Base-by-base conservation (phyloP, 2,113 vertebrate species). In the Pachycephala philippinensis region DNA sequence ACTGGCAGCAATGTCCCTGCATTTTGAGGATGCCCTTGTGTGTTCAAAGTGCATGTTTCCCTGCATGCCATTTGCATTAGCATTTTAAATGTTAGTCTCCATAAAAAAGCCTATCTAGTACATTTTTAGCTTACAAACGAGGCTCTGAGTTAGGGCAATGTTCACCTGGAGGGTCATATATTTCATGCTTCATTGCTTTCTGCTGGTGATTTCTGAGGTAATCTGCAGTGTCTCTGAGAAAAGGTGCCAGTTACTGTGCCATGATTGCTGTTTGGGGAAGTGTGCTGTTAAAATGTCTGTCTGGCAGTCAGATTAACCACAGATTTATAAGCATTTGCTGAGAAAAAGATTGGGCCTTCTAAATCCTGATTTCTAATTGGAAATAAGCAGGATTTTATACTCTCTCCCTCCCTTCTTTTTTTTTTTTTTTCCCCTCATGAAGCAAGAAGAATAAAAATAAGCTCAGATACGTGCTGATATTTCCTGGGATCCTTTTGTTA, bases 321-420 rank as follows among this genome's bases (percentile, higher is more conserved):
- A 91, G 74, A n/a, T 86, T 94, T 80, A 45, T 82, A 63, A 35
- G 59, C 8, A 18, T 64, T 84, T 54, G 57, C 42, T 54, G 63
- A 81, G 64, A 13, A 70, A 81, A 77, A 82, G 27, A 35, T 74
- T 44, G 96, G 71, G n/a, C 45, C 23, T 72, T 72, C 13, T 28
- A 66, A 87, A 37, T 65, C 54, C 31, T 81, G 33, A n/a, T 63
- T 84, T 94, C 69, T 87, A 47, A 68, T 65, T 57, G 26, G 65
- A 74, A 89, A 70, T 24, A 35, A 64, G n/a, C 11, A 44, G 31
- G 12, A 33, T 75, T 91, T 93, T 53, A 13, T 54, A 53, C 10
- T 59, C 0, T 1, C 2, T 31, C 10, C 5, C 6, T 53, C 0
- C 1, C 3, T 52, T n/a, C 2, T 22, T 28, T n/a, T 13, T 13